Evolutionary conservation across 2,888 invertebrate species (phyloP).

Genomic region (Idaea dimidiata): DNA sequence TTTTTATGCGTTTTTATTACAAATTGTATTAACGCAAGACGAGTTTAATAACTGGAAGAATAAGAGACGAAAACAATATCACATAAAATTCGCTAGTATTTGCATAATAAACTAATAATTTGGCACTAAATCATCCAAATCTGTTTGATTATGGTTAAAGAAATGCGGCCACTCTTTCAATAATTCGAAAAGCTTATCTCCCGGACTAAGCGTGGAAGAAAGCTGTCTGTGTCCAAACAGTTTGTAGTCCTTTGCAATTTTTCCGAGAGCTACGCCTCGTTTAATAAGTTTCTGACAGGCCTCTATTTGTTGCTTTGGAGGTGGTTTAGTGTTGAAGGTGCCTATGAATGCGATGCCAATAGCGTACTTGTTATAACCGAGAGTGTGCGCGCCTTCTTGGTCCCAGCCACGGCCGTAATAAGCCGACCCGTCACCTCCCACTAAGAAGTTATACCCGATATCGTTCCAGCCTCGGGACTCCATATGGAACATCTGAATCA

Average conservation of each 20-base stretch:
- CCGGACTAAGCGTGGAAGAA: slow-evolving; percentile 85
- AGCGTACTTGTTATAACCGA: slow-evolving; percentile 83
- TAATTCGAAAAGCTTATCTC: slow-evolving; percentile 82
- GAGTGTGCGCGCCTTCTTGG: slow-evolving; percentile 85
- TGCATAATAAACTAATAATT: slow-evolving; percentile 34
- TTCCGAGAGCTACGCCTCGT: slow-evolving; percentile 81
- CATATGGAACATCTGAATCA: slow-evolving; percentile 86
- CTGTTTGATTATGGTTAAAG: slow-evolving; percentile 49
- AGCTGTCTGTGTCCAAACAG: slow-evolving; percentile 85
- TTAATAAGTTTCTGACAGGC: slow-evolving; percentile 83
- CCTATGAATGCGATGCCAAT: slow-evolving; percentile 88
- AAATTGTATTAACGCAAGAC: neutral
- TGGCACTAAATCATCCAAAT: slow-evolving; percentile 48
- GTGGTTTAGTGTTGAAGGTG: slow-evolving; percentile 80
- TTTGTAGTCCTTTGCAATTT: slow-evolving; percentile 83
- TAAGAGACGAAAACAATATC: neutral
- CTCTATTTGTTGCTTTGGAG: slow-evolving; percentile 77
- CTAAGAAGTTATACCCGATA: slow-evolving; percentile 88
- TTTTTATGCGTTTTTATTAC: neutral
- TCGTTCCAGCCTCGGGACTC: slow-evolving; percentile 83
- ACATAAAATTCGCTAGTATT: neutral
- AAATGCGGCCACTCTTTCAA: slow-evolving; percentile 87
- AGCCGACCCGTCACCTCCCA: slow-evolving; percentile 88
- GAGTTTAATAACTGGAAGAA: neutral
- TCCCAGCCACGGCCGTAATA: slow-evolving; percentile 90